Conservation (phyloP, 2,797 vertebrate genomes). For the Enteromius anoplus region DNA sequence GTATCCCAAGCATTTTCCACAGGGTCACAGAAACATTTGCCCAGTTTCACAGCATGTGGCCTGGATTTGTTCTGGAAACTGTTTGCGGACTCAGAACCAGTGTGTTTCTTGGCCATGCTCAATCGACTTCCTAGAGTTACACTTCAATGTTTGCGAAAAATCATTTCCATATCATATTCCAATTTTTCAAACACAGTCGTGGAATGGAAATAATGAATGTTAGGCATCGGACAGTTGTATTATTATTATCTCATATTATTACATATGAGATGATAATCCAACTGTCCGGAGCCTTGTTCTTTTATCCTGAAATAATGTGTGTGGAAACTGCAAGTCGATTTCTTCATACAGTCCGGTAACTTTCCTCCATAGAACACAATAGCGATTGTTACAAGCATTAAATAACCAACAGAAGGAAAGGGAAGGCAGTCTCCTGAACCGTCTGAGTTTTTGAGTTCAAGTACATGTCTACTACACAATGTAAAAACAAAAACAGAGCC, state of each 20-base stretch:
- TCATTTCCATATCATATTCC: neutral
- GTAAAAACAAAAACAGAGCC: constrained; percentile 63
- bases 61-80: constrained; percentile 37
- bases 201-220: neutral
- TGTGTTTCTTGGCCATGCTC: neutral
- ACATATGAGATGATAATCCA: neutral
- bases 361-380: constrained; percentile 68
- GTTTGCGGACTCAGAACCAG: neutral
- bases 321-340: neutral
- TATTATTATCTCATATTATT: neutral
- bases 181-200: neutral
- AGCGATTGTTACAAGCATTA: constrained; percentile 64
- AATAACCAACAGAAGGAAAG: constrained; percentile 67
- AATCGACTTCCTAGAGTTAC: neutral
- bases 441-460: constrained; percentile 63
- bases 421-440: constrained; percentile 60
- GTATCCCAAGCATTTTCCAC: constrained; percentile 8
- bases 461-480: constrained; percentile 59
- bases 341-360: constrained; percentile 57
- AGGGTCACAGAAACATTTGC: neutral
- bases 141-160: neutral
- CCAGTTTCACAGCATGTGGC: constrained; percentile 4
- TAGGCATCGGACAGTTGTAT: too few species aligned
- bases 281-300: neutral
- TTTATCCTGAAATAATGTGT: neutral